Evolutionary conservation across 2,888 invertebrate genomes (phyloP), one percentile per base, ranked within the genome.

Genomic region (Amiota communis): DNA sequence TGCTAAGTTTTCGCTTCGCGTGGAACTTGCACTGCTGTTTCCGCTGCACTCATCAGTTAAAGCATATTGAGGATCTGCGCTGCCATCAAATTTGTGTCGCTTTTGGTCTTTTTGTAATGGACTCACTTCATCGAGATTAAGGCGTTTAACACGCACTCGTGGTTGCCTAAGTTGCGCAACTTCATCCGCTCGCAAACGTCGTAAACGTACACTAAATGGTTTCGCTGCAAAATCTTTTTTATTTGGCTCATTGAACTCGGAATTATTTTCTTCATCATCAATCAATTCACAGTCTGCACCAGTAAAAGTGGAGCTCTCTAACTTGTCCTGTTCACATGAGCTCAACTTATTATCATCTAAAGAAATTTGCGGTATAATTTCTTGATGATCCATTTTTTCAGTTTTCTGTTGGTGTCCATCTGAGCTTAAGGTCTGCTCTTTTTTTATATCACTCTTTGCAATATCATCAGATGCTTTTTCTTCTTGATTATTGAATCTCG

Each of bases 121-220:
- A 17, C 4, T 15, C 1, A 49, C 20, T 11, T 75, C 68, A 0
- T n/a, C 15, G 8, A 81, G 70, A 65, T 84, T 76, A 2, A 79
- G 76, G n/a, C 83, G 85, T 23, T 81, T 83, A 0, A 83, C 49
- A 8, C 78, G 79, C 11, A 83, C 83, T 0, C 84, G 78, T 70
- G 6, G 8, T 13, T 68, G 51, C 8, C 64, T 63, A 0, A 82
- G 76, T n/a, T 71, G 79, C 46, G 23, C 49, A n/a, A 61, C 61
- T n/a, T 13, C 15, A 59, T 71, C 75, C 73, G 75, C 79, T 74
- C 77, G 79, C 75, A 75, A 67, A 61, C 51, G 78, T 61, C 71
- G 74, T 53, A 70, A 53, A n/a, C 73, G 76, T 69, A 61, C 23
- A 36, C 17, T 59, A 9, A 15, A 59, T 11, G n/a, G 17, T 8